These are phyloP conservation scores for Azorinus chamasolen DNA, from an alignment of 2,888 invertebrate genomes.

Conservation along the genomic window DNA sequence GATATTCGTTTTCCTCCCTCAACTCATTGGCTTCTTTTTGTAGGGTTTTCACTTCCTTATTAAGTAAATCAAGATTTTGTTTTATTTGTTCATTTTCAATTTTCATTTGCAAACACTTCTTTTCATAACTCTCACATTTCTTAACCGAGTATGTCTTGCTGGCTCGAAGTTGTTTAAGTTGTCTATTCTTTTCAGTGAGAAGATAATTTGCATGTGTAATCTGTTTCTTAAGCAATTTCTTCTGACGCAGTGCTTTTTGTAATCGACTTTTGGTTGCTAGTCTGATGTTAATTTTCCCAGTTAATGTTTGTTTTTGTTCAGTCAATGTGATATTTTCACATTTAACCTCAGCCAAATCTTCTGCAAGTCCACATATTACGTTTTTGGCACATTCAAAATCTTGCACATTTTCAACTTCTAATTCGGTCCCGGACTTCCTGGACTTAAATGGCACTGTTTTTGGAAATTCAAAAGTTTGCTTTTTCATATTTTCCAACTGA, in stretches of 20 bases:
- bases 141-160: too few species aligned
- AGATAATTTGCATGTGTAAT: background rate
- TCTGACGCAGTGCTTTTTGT: conserved; percentile 17
- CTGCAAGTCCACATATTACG: conserved; percentile 34
- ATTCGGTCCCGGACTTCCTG: conserved; percentile 2
- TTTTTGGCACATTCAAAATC: conserved; percentile 31
- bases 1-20: conserved; percentile 9
- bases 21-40: conserved; percentile 15
- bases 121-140: background rate
- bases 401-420: conserved; percentile 11
- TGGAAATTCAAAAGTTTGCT: conserved; percentile 23
- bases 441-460: conserved; percentile 7
- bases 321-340: conserved; percentile 14
- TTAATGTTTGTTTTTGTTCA: conserved; percentile 13
- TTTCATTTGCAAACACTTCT: background rate
- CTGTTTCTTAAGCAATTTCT: conserved; percentile 7
- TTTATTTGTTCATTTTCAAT: conserved; percentile 6
- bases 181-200: too few species aligned
- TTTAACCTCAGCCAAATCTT: conserved; percentile 4
- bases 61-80: conserved; percentile 12
- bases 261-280: conserved; percentile 15
- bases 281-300: conserved; percentile 17
- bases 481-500: conserved; percentile 12
- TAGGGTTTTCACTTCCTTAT: conserved; percentile 6
- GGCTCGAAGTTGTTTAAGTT: too few species aligned